Conservation (phyloP, 1,140 invertebrate genomes). For the Leptopilina boulardi region DNA sequence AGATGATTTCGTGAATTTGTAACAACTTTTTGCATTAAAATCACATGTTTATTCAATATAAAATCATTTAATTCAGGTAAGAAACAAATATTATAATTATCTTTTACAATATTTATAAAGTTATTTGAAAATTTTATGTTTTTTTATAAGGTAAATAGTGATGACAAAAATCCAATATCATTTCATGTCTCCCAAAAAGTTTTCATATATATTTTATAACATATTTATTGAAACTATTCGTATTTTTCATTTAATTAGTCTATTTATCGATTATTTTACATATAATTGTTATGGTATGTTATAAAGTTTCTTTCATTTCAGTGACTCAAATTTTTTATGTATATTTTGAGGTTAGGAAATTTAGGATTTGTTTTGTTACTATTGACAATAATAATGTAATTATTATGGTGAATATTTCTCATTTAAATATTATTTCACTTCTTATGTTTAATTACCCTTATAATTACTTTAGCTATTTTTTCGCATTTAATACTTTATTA, state of each 20-base stretch:
- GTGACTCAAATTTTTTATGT: not conserved
- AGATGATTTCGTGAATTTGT: not conserved
- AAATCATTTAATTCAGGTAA: not conserved
- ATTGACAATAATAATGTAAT: too few relatives aligned
- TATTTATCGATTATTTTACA: not conserved
- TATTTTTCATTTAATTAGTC: not conserved
- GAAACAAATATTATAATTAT: not conserved
- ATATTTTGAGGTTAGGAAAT: slow-evolving; percentile 30
- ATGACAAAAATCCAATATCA: not conserved
- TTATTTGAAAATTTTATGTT: not conserved
- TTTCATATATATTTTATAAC: not conserved
- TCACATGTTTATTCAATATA: slow-evolving; percentile 12
- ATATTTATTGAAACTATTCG: not conserved
- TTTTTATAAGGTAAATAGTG: not conserved
- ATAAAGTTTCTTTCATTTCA: not conserved
- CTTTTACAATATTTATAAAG: not conserved
- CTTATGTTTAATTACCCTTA: not conserved
- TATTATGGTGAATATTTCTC: too few relatives aligned
- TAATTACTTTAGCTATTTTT: not conserved
- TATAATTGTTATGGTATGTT: not conserved
- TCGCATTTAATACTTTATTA: too few relatives aligned
- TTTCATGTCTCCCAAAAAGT: not conserved
- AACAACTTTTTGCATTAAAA: not conserved
- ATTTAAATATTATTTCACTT: not conserved
- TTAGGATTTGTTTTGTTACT: not conserved